phyloP scores from a whole-genome alignment of 1,140 invertebrate genomes.

The Drosophila suzukii region DNA sequence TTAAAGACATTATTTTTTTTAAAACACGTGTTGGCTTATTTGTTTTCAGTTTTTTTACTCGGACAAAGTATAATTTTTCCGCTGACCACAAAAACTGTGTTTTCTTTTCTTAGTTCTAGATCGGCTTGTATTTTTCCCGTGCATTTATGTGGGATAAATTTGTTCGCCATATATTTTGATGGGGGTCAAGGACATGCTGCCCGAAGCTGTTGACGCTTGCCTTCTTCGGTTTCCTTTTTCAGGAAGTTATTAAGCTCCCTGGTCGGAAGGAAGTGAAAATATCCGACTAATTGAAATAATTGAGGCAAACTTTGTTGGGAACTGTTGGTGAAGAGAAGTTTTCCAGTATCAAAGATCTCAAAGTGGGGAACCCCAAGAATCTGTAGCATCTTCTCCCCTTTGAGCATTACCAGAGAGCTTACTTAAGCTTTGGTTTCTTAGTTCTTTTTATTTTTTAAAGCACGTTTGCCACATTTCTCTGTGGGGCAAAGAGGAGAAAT shows the following conservation, averaged over 20 bases:
- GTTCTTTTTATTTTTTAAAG: slow-evolving; percentile 28
- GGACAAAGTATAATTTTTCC: not conserved
- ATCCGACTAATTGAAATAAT: slow-evolving; percentile 47
- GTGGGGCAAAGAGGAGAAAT: slow-evolving; percentile 6
- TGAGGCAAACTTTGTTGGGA: slow-evolving; percentile 34
- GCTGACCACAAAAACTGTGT: not conserved
- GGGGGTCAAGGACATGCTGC: slow-evolving; percentile 20
- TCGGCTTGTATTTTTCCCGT: not conserved
- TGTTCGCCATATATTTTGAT: slow-evolving; percentile 5
- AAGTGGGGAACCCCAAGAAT: slow-evolving; percentile 12
- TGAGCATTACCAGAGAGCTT: slow-evolving; percentile 36
- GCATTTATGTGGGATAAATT: not conserved
- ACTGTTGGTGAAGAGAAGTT: not conserved
- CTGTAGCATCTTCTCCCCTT: slow-evolving; percentile 1
- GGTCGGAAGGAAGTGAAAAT: slow-evolving; percentile 44
- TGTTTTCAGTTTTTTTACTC: not conserved
- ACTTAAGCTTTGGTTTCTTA: slow-evolving; percentile 49
- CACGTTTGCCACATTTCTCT: slow-evolving; percentile 33
- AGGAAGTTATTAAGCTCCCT: slow-evolving; percentile 31
- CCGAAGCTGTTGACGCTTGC: slow-evolving; percentile 11
- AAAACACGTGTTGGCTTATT: too few relatives aligned
- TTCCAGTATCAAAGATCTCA: slow-evolving; percentile 16
- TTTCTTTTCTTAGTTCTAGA: not conserved
- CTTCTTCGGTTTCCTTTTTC: slow-evolving; percentile 8
- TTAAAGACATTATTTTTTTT: not conserved